A percentile compares a stretch with the other conserved stretches of the same genome.
Conservation (phyloP, 2,888 invertebrate species). For the Clusia tigrina region DNA sequence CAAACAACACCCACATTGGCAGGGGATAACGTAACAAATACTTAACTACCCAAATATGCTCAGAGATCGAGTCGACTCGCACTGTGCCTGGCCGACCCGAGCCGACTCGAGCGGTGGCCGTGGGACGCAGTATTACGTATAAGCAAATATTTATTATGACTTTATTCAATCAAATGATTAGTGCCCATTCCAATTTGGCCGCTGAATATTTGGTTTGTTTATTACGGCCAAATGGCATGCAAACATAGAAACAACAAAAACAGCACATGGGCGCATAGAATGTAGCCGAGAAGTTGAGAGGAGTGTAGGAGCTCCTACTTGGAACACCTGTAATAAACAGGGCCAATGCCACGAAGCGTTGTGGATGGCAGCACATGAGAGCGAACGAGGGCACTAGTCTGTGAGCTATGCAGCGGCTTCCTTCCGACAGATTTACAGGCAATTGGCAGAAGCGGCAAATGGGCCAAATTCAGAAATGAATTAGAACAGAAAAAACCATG, state of each 20-base stretch:
- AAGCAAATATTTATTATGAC: slow-evolving; percentile 4
- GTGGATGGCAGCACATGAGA: too few relatives aligned
- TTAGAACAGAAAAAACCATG: too few relatives aligned
- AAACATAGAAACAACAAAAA: slow-evolving; percentile 10
- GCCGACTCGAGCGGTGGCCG: too few relatives aligned
- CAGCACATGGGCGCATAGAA: too few relatives aligned
- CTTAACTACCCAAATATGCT: not conserved
- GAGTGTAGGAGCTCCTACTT: too few relatives aligned
- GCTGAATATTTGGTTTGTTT: too few relatives aligned
- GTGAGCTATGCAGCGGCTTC: not conserved
- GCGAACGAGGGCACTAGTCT: not conserved
- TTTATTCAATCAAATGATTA: slow-evolving; percentile 44
- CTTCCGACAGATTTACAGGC: too few relatives aligned
- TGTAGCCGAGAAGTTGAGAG: slow-evolving; percentile 8
- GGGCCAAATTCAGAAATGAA: too few relatives aligned
- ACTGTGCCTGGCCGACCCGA: not conserved
- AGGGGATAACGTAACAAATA: not conserved
- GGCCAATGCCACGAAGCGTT: too few relatives aligned
- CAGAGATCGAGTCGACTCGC: too few relatives aligned
- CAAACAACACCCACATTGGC: not conserved
- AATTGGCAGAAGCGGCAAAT: too few relatives aligned
- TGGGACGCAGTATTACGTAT: not conserved
- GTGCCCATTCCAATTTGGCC: slow-evolving; percentile 42
- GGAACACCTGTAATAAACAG: too few relatives aligned
- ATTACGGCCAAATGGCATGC: slow-evolving; percentile 33